Evolutionary conservation across 2,797 vertebrate species (phyloP).

Genomic region (Silurus lanzhouensis): DNA sequence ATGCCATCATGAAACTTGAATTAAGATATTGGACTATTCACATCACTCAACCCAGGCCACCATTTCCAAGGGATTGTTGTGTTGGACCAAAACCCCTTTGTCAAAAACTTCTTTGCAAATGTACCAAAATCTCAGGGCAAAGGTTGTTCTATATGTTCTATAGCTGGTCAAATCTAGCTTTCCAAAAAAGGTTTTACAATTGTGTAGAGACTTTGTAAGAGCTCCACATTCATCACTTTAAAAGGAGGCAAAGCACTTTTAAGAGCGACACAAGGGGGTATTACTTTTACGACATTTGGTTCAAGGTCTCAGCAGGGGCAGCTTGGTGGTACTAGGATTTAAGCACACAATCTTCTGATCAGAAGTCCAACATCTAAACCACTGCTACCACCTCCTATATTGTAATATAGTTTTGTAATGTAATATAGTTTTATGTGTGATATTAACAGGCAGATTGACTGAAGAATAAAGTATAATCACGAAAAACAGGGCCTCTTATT

Average conservation of each 20-base stretch:
- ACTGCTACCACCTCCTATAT: no score
- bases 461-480: neutral
- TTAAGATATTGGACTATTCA: neutral
- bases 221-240: no score
- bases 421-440: neutral
- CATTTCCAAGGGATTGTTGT: neutral
- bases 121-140: neutral
- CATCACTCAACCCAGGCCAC: neutral
- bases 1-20: neutral
- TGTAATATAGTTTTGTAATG: no score
- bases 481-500: conserved; percentile 12
- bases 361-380: no score
- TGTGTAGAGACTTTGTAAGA: neutral
- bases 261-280: neutral
- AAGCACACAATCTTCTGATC: no score
- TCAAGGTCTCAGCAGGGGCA: no score
- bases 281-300: no score
- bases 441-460: conserved; percentile 3
- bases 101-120: neutral
- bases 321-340: no score
- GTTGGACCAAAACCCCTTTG: neutral
- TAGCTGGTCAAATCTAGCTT: neutral
- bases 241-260: neutral
- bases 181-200: neutral
- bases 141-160: neutral